Evolutionary conservation across 23 tunicate species (phyloP).

Genomic region (Botrylloides violaceus): DNA sequence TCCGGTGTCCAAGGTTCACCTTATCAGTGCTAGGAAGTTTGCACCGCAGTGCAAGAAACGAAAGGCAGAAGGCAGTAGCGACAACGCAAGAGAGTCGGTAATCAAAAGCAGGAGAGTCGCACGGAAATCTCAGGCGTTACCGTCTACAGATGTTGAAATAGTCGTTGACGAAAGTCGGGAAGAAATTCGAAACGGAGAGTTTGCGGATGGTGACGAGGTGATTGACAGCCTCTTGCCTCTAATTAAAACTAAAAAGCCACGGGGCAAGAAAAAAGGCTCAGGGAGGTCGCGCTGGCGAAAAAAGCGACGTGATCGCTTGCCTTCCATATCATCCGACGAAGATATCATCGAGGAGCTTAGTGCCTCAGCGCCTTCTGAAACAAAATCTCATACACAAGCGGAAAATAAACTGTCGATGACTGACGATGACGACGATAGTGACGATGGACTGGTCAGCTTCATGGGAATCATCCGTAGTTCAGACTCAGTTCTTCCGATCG

Average conservation of each 20-base stretch:
- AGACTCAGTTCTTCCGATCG: not conserved
- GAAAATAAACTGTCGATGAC: not conserved
- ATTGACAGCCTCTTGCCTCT: not conserved
- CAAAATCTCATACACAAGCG: not conserved
- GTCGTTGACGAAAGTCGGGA: not conserved
- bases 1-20: not conserved
- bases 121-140: not conserved
- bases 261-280: not conserved
- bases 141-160: not conserved
- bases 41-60: no score
- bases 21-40: not conserved
- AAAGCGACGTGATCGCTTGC: slow-evolving; percentile 12
- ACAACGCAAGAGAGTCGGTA: no score
- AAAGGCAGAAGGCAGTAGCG: not conserved
- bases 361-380: not conserved
- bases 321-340: slow-evolving; percentile 27
- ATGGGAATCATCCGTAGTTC: not conserved
- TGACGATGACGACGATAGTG: slow-evolving; percentile 16
- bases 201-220: not conserved
- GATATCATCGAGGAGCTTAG: slow-evolving; percentile 24
- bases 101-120: not conserved
- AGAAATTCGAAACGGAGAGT: no score
- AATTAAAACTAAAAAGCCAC: not conserved
- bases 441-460: slow-evolving; percentile 14
- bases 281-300: slow-evolving; percentile 1